Evolutionary conservation across 2,888 invertebrate species (phyloP).

Genomic region (Torymus tubicola): DNA sequence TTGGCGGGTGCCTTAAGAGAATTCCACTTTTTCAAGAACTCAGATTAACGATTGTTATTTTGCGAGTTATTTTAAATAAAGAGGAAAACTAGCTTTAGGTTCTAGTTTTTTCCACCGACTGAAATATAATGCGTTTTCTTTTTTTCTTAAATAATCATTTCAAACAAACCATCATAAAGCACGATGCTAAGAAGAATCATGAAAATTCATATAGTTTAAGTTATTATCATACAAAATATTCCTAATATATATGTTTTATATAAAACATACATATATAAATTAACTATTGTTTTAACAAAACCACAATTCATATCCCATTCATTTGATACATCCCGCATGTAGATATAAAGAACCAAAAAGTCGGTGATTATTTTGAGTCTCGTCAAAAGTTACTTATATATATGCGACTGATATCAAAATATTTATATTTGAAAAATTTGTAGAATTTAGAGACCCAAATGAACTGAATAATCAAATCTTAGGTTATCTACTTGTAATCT

Average conservation of each 20-base stretch:
- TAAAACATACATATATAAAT: slow-evolving; percentile 50
- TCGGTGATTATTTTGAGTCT: slow-evolving; percentile 10
- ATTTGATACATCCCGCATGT: slow-evolving; percentile 18
- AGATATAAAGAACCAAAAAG: not conserved
- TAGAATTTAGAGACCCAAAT: slow-evolving; percentile 7
- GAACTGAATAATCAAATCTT: slow-evolving; percentile 1
- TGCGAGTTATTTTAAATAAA: slow-evolving; percentile 54
- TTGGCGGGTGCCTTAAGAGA: slow-evolving; percentile 59
- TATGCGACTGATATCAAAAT: slow-evolving; percentile 21
- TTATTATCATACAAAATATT: slow-evolving; percentile 67
- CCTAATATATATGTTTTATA: slow-evolving; percentile 69
- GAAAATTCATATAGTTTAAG: slow-evolving; percentile 68
- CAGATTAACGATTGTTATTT: slow-evolving; percentile 57
- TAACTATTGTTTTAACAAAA: slow-evolving; percentile 50
- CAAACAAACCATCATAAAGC: slow-evolving; percentile 46
- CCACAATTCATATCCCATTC: not conserved
- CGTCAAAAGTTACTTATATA: slow-evolving; percentile 14
- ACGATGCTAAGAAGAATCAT: slow-evolving; percentile 57
- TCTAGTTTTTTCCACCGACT: slow-evolving; percentile 61
- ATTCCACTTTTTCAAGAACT: slow-evolving; percentile 62
- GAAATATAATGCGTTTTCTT: slow-evolving; percentile 62
- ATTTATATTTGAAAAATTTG: slow-evolving; percentile 30
- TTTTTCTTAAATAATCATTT: slow-evolving; percentile 36
- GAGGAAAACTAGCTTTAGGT: slow-evolving; percentile 48
- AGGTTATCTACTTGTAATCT: slow-evolving; percentile 9